Base-by-base conservation (phyloP, 1,140 invertebrate genomes). In the Caenorhabditis remanei region DNA sequence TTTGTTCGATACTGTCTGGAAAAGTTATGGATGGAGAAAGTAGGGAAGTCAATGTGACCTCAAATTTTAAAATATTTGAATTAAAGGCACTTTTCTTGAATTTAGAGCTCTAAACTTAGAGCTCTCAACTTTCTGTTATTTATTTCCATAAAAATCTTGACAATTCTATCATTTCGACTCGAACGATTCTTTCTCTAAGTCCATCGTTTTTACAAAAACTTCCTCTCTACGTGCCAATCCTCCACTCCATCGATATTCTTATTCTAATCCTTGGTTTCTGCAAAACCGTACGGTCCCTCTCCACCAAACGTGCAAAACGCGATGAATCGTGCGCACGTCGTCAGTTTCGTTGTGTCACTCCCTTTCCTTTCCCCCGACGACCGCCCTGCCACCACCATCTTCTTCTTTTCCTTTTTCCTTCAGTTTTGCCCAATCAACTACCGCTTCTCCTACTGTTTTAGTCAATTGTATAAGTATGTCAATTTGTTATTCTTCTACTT, bases 251-350 rank as follows among this genome's bases (percentile, higher is more conserved):
- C 3, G 6, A 9, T 21, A 24, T 46, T 40, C 46, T 7, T 13
- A 48, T 24, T 40, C 46, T 79, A 48, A 79, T 41, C 71, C 71
- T 79, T 79, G 11, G 16, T 40, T 79, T 50, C 46, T 32, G 11
- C 46, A 7, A 71, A 79, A 79, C 71, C 13, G 71, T 79, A 79
- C 71, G 71, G 71, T 79, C 46, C 71, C n/a, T 79, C n/a, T n/a
- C 8, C 71, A 79, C 46, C 71, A 50, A 71, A 79, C 71, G 71
- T 79, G 71, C 71, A 79, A 79, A 79, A 79, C 21, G 53, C 43
- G 46, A 79, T 32, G 71, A 79, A 79, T 79, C 71, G 71, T 79
- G 71, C 71, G 71, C 71, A 79, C 71, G 46, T 79, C 46, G 46
- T 79, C 71, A 24, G 46, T 79, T 41, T 43, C 11, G 32, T 9